Evolutionary conservation across 2,113 vertebrate species (phyloP).

Genomic region (Mirounga angustirostris): DNA sequence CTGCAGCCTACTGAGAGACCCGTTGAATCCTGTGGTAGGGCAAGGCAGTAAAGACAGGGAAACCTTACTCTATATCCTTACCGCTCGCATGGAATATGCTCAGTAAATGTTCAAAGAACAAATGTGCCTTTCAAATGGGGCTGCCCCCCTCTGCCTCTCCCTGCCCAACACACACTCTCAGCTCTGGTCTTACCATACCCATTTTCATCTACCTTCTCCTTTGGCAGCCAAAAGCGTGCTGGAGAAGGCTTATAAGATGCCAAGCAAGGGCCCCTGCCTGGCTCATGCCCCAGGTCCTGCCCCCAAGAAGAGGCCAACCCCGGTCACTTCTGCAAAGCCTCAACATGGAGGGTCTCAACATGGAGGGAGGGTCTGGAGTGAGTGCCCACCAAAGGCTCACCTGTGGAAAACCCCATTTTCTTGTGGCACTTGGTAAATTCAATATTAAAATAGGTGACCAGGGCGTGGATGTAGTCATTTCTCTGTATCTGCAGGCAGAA

Average conservation of each 20-base stretch:
- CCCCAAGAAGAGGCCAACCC: not conserved
- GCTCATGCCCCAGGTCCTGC: not conserved
- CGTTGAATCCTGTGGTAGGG: not conserved
- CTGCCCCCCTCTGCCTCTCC: not conserved
- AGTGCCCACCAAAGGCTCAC: conserved; percentile 82
- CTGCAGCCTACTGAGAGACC: not conserved
- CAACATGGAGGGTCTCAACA: too few relatives aligned
- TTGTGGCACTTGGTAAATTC: conserved; percentile 99
- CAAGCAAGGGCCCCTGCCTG: not conserved
- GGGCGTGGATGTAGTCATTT: conserved; percentile 97
- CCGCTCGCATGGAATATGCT: not conserved
- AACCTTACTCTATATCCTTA: not conserved
- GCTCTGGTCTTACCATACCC: not conserved
- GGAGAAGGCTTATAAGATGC: not conserved
- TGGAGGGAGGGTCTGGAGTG: not conserved
- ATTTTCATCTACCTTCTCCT: not conserved
- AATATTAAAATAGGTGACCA: conserved; percentile 98
- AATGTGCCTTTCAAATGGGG: not conserved
- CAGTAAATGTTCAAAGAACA: not conserved
- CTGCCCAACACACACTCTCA: not conserved
- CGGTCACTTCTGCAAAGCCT: not conserved
- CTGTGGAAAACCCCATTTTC: conserved; percentile 98
- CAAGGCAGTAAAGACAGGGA: too few relatives aligned
- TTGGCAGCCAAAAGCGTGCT: not conserved
- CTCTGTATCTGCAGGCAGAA: conserved; percentile 98